Base-by-base conservation (phyloP, 2,888 invertebrate genomes). In the Scaptodrosophila latifasciaeformis region DNA sequence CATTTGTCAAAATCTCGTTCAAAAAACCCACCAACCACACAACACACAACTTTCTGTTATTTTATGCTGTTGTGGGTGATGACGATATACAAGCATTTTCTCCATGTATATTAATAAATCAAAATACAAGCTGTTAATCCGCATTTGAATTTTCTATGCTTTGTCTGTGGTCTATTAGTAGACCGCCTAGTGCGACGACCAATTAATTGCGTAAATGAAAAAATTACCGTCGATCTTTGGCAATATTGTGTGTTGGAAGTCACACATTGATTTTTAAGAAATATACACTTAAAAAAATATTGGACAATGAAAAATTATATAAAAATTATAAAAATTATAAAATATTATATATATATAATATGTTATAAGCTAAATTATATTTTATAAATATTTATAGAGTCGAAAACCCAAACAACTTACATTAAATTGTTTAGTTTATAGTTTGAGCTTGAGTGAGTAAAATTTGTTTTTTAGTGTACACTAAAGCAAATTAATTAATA, bases 141-240 rank as follows among this genome's bases (percentile, higher is more conserved):
- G 62, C 54, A 56, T 69, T 42, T 43, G 24, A 30, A 12, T 35
- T 56, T 10, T 44, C 31, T 37, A 49, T 61, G 51, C 49, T 61
- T 52, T 48, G 53, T 54, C 60, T 49, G 39, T 59, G 54, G 64
- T 70, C 69, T 76, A 71, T 76, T 71, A 79, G 64, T 50, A 45
- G 84, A 83, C 84, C 82, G 46, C 84, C 84, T 79, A 82, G 70
- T 29, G 82, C 34, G 83, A 54, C 66, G 59, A 76, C 64, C 83
- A 82, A 83, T 83, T 82, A 82, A 83, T 82, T 82, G 82, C 76
- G 69, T 81, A 81, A 76, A 76, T 76, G 81, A 77, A 81, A 75
- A 39, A 68, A 68, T 70, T 75, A 76, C 65, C 77, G 64, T 72
- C 58, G 62, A 65, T 37, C 60, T 60, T 79, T 78, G 65, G 56